These are phyloP conservation scores for Sebastes trivittatus DNA, from an alignment of 2,797 vertebrate species.

Conservation along the genomic window DNA sequence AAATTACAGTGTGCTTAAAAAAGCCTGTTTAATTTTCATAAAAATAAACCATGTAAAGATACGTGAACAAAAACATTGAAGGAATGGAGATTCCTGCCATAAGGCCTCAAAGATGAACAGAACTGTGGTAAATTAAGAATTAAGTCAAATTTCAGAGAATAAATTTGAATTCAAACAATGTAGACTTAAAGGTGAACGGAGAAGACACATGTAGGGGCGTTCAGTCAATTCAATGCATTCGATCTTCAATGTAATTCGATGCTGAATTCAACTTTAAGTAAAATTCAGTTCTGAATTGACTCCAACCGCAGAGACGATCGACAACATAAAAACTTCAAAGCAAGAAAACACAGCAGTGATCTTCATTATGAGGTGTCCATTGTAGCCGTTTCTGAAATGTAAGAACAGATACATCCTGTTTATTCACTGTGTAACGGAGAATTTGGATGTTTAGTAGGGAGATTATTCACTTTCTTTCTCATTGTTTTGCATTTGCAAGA, in stretches of 20 bases:
- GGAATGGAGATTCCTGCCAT: slow-evolving; percentile 34
- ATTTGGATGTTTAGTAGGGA: not conserved
- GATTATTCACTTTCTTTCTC: not conserved
- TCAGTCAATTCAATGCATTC: not conserved
- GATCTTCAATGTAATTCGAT: not conserved
- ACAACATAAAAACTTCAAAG: slow-evolving; percentile 35
- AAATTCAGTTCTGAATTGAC: slow-evolving; percentile 7
- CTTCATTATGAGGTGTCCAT: slow-evolving; percentile 84
- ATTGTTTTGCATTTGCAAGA: not conserved
- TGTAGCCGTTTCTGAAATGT: slow-evolving; percentile 70
- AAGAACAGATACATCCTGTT: not conserved
- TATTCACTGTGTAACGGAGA: not conserved
- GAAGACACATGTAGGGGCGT: not conserved
- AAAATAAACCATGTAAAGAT: slow-evolving; percentile 58
- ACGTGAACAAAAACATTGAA: slow-evolving; percentile 10
- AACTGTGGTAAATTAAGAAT: not conserved
- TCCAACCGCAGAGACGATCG: not conserved
- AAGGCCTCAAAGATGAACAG: slow-evolving; percentile 49
- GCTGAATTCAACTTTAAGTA: not conserved
- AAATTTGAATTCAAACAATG: not conserved
- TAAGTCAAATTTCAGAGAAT: not conserved
- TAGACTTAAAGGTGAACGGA: not conserved
- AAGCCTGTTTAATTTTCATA: slow-evolving; percentile 65
- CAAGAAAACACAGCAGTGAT: not conserved
- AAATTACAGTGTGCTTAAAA: slow-evolving; percentile 26